Base-by-base conservation (phyloP, 2,888 invertebrate genomes). In the Dicyrtoma fusca region DNA sequence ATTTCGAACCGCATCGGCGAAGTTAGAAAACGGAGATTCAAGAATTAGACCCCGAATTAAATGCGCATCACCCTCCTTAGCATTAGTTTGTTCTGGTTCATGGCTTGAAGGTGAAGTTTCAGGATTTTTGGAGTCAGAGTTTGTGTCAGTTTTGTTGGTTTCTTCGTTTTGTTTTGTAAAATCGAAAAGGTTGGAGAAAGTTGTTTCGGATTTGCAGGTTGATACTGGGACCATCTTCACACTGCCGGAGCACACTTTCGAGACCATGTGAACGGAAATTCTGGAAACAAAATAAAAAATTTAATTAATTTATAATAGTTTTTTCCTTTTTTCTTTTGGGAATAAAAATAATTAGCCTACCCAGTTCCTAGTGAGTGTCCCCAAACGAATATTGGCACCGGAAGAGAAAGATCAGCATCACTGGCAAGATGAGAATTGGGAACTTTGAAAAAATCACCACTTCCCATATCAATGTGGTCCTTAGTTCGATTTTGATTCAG, bases 361-460 rank as follows among this genome's bases (percentile, higher is more conserved):
- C 87, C 90, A 47, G 90, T 89, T 72, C 94, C 95, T 78, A 98
- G 85, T 0, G 97, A 97, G 84, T 98, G 97, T 4, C 97, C 97
- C 97, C 97, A 98, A 0, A 97, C 87, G 81, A 91, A 92, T 14
- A 98, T 84, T 0, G 59, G 59, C 14, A 26, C 10, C 11, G 10
- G 21, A 1, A 10, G 17, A 6, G 4, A 11, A 61, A 10, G 8
- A 53, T 21, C 17, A 17, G 21, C 21, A 17, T 21, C 14, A 17
- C 53, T n/a, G n/a, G n/a, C n/a, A n/a, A n/a, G n/a, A n/a, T n/a
- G n/a, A n/a, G n/a, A n/a, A n/a, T n/a, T n/a, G n/a, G n/a, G n/a
- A n/a, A n/a, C n/a, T n/a, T n/a, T n/a, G n/a, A n/a, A n/a, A n/a
- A n/a, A n/a, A n/a, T n/a, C n/a, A n/a, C n/a, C 19, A 17, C 19